Evolutionary conservation across 1,140 invertebrate species (phyloP).

Genomic region (Dermatophagoides farinae): DNA sequence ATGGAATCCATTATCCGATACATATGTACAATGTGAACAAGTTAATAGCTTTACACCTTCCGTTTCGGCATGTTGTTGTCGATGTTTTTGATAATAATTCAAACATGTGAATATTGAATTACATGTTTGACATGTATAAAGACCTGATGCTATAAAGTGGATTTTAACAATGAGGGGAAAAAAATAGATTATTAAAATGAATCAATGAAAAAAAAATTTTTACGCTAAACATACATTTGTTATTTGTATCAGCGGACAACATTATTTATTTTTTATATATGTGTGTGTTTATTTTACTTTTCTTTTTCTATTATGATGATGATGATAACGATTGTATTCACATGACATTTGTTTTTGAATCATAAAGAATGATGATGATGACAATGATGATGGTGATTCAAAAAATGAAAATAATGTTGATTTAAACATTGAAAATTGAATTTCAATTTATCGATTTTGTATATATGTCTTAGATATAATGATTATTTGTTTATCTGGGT

Average conservation of each 20-base stretch:
- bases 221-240: not conserved
- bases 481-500: too few species aligned
- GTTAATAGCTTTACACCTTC: slow-evolving; percentile 12
- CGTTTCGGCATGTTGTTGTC: slow-evolving; percentile 11
- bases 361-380: too few species aligned
- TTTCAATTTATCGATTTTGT: too few species aligned
- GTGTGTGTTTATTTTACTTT: too few species aligned
- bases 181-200: not conserved
- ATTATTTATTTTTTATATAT: not conserved
- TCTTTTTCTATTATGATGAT: too few species aligned
- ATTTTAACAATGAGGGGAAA: not conserved
- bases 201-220: not conserved
- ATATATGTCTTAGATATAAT: too few species aligned
- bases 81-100: slow-evolving; percentile 16
- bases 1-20: slow-evolving; percentile 9
- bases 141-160: slow-evolving; percentile 10
- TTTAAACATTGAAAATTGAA: too few species aligned
- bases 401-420: too few species aligned
- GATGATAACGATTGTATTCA: too few species aligned
- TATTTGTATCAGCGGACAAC: not conserved
- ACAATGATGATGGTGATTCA: too few species aligned
- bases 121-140: slow-evolving; percentile 17
- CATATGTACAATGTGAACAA: slow-evolving; percentile 14
- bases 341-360: too few species aligned
- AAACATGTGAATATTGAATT: slow-evolving; percentile 16